Conservation (phyloP, 2,113 vertebrate genomes). For the Toxotes jaculatrix region DNA sequence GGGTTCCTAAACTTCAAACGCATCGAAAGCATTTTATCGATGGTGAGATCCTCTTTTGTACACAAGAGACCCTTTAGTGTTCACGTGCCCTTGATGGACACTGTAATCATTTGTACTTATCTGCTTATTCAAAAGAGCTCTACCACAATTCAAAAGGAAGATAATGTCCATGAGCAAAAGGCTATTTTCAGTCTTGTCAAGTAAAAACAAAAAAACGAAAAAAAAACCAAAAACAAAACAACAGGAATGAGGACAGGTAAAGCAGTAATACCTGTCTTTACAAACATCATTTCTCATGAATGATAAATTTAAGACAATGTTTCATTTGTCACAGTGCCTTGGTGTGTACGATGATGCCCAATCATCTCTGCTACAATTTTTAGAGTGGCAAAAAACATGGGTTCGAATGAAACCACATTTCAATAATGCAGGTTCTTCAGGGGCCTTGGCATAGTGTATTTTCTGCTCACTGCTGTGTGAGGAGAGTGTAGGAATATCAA, state of each 20-base stretch:
- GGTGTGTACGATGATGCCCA: neutral
- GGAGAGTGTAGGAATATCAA: slow-evolving; percentile 20
- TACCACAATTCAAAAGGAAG: neutral
- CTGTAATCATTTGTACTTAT: neutral
- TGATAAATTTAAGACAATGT: slow-evolving; percentile 24
- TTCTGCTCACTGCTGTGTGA: neutral
- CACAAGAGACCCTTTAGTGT: neutral
- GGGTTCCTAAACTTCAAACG: too few relatives aligned
- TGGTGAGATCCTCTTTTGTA: neutral
- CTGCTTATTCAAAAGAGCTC: neutral
- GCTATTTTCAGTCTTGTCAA: neutral
- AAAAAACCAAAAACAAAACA: neutral
- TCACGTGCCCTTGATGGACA: neutral
- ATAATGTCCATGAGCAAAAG: neutral
- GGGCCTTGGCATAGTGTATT: slow-evolving; percentile 22
- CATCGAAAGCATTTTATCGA: neutral
- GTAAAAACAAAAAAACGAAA: neutral
- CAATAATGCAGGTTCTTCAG: slow-evolving; percentile 54
- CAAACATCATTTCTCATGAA: slow-evolving; percentile 24
- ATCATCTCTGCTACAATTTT: neutral
- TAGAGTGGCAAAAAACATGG: neutral
- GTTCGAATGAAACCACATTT: slow-evolving; percentile 44
- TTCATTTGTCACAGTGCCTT: neutral
- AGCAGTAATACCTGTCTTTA: neutral
- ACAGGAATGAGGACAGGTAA: neutral